phyloP scores from a whole-genome alignment of 2,113 vertebrate genomes.

The Acinonyx jubatus region DNA sequence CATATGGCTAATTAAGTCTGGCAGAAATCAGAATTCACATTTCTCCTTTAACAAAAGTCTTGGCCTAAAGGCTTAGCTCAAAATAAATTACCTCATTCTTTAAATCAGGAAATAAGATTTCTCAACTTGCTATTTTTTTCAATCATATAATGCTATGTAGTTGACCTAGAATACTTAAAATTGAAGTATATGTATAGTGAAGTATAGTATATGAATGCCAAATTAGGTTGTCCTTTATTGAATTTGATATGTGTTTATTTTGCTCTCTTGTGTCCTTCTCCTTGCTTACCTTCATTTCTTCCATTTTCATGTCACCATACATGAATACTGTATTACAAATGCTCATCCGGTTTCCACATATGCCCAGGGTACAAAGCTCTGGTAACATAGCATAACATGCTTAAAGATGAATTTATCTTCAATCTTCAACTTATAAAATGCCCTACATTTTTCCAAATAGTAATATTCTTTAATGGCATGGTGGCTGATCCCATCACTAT shows the following conservation, averaged over 20 bases:
- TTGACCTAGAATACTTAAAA: neutral
- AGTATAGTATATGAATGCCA: neutral
- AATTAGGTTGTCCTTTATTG: neutral
- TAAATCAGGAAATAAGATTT: slow-evolving; percentile 35
- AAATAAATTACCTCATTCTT: slow-evolving; percentile 49
- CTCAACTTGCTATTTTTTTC: neutral
- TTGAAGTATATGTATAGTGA: neutral
- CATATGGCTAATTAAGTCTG: slow-evolving; percentile 55
- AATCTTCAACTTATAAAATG: slow-evolving; percentile 22
- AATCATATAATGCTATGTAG: neutral
- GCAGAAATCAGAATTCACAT: slow-evolving; percentile 24
- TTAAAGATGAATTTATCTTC: slow-evolving; percentile 12
- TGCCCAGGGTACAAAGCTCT: neutral
- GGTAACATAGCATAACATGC: neutral
- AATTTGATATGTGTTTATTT: neutral
- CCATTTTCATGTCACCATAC: neutral
- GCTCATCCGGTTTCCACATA: neutral
- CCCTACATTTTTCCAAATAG: neutral
- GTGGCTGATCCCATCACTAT: neutral
- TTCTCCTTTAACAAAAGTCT: neutral
- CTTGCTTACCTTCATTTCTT: neutral
- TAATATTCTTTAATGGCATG: neutral
- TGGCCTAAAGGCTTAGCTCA: slow-evolving; percentile 15
- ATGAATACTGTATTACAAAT: neutral
- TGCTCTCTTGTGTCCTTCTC: neutral